Evolutionary conservation across 2,888 invertebrate genomes (phyloP), one percentile per base, ranked within the genome.

Genomic region (Empis livida): DNA sequence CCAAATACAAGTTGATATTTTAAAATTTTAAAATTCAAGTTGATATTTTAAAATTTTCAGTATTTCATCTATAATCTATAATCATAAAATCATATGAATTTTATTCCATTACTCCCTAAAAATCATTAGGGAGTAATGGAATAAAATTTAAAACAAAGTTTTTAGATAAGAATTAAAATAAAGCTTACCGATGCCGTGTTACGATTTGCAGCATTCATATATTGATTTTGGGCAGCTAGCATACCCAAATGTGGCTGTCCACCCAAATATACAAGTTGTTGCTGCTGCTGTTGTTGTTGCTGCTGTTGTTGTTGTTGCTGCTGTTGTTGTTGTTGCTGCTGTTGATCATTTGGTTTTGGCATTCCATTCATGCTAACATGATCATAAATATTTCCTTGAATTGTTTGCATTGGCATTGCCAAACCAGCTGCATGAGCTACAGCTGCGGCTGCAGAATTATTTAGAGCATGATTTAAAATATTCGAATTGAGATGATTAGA

Each of bases 161-260:
- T n/a, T n/a, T n/a, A n/a, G n/a, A n/a, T n/a, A n/a, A n/a, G n/a
- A n/a, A n/a, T n/a, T n/a, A n/a, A 31, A 23, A 27, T 13, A 44
- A 20, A 42, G 67, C 68, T 68, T 55, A 68, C 68, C 60, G 69
- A 67, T 60, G 68, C 64, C 31, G 64, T 64, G 57, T 61, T 65
- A 32, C 65, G 64, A 57, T 61, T 68, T 48, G 62, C 59, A 48
- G 64, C 61, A 46, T 64, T 67, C 65, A 70, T 63, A 49, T 62
- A 70, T 54, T 68, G 69, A 60, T 65, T 68, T 54, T 68, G 69
- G 41, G 61, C 61, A 45, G 65, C 63, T 61, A 69, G 61, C 55
- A 65, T 58, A 20, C 63, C 60, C 57, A 65, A 61, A 42, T 65
- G 66, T 42, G 63, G 67, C 49, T 67, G 67, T 2, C 66, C 67